These are phyloP conservation scores for Lagopus leucura DNA, from an alignment of 2,113 vertebrate genomes.

Conservation along the genomic window DNA sequence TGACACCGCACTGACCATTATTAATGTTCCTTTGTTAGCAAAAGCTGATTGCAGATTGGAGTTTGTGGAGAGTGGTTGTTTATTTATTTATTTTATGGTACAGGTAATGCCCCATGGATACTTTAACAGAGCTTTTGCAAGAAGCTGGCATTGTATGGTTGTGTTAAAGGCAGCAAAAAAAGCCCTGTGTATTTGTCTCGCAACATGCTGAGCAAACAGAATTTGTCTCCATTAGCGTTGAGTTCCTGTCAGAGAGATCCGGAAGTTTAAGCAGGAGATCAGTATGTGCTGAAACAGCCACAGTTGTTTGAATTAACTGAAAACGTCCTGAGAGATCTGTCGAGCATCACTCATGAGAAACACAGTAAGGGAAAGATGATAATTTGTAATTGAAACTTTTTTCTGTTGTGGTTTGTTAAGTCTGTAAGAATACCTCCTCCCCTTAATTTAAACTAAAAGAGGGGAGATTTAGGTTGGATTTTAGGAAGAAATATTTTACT, in stretches of 20 bases:
- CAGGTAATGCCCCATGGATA: neutral
- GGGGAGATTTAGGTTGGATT: too few species aligned
- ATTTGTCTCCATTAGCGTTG: neutral
- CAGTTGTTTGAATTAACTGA: neutral
- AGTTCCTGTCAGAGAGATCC: neutral
- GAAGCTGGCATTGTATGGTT: neutral
- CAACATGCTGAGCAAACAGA: slow-evolving; percentile 19
- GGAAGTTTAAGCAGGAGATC: slow-evolving; percentile 50
- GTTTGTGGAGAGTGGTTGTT: neutral
- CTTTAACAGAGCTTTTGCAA: neutral
- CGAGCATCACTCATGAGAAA: slow-evolving; percentile 27
- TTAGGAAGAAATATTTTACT: too few species aligned
- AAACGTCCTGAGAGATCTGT: neutral
- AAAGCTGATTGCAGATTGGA: neutral
- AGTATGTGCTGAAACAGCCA: slow-evolving; percentile 21
- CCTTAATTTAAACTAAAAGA: neutral
- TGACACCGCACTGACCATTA: neutral
- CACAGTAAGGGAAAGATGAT: neutral
- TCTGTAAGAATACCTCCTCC: neutral
- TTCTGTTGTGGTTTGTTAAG: neutral
- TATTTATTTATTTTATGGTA: fast-evolving
- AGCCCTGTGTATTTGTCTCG: neutral
- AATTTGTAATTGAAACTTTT: neutral
- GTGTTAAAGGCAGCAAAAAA: neutral
- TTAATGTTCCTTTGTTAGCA: neutral